Evolutionary conservation across 2,113 vertebrate species (phyloP).

Genomic region (Aegotheles bennettii): DNA sequence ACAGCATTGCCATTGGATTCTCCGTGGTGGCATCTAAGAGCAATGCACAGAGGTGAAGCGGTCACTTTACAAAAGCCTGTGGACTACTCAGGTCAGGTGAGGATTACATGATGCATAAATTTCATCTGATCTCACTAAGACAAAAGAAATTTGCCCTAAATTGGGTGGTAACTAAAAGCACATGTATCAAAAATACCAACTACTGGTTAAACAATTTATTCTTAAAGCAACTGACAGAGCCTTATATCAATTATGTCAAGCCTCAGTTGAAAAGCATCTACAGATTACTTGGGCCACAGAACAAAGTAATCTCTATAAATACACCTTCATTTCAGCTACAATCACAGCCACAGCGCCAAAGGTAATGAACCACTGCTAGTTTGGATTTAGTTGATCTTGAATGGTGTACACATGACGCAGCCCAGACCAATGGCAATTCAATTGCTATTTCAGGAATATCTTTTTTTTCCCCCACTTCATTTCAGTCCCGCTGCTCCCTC

Average conservation of each 20-base stretch:
- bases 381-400: neutral
- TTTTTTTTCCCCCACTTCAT: neutral
- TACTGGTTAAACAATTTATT: neutral
- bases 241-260: neutral
- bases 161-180: neutral
- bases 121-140: neutral
- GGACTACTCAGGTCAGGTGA: neutral
- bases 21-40: neutral
- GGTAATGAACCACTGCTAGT: neutral
- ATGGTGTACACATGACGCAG: neutral
- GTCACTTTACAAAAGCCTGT: neutral
- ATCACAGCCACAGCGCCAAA: neutral
- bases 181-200: neutral
- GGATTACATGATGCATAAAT: accelerated
- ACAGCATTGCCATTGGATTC: neutral
- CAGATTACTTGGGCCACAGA: neutral
- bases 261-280: neutral
- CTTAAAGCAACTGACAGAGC: neutral
- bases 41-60: accelerated
- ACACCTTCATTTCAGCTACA: neutral
- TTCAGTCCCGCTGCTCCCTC: slow-evolving; percentile 19
- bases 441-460: slow-evolving; percentile 1
- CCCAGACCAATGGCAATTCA: neutral
- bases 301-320: neutral
- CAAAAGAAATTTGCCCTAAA: neutral